A percentile compares a stretch with the other conserved stretches of the same genome.
Evolutionary conservation across 2,888 invertebrate genomes (phyloP).

Genomic region (Lasioglossum vierecki): DNA sequence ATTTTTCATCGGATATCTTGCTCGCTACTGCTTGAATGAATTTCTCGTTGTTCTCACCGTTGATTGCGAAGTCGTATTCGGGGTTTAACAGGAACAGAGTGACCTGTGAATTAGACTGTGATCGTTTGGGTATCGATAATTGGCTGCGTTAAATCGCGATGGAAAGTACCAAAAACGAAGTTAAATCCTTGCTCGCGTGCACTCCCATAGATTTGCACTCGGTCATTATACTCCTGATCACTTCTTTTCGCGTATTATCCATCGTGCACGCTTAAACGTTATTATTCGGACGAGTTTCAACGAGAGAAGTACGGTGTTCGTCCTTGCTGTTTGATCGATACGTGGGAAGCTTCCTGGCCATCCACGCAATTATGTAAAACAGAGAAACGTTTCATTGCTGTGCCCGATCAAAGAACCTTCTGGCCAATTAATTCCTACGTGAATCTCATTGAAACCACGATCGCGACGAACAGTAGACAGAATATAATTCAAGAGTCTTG

Average conservation of each 20-base stretch:
- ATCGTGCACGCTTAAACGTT: conserved; percentile 51
- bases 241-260: conserved; percentile 69
- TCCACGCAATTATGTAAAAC: conserved; percentile 10
- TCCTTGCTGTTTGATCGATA: conserved; percentile 75
- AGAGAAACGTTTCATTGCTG: conserved; percentile 7
- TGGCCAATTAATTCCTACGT: background rate
- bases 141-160: background rate
- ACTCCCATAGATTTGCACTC: conserved; percentile 71
- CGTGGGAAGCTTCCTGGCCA: background rate
- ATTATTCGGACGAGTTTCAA: background rate
- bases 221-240: conserved; percentile 72
- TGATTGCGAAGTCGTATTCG: conserved; percentile 64
- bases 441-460: background rate
- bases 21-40: conserved; percentile 71
- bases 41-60: conserved; percentile 61
- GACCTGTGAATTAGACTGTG: conserved; percentile 65
- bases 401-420: background rate
- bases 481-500: background rate
- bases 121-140: background rate
- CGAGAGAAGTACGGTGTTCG: background rate
- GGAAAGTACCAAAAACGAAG: conserved; percentile 75
- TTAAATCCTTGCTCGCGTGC: conserved; percentile 74
- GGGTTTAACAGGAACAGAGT: conserved; percentile 75
- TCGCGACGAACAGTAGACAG: background rate
- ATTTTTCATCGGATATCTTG: conserved; percentile 77